These are phyloP conservation scores for Nycticryphes semicollaris DNA, from an alignment of 2,113 vertebrate species.

Conservation along the genomic window DNA sequence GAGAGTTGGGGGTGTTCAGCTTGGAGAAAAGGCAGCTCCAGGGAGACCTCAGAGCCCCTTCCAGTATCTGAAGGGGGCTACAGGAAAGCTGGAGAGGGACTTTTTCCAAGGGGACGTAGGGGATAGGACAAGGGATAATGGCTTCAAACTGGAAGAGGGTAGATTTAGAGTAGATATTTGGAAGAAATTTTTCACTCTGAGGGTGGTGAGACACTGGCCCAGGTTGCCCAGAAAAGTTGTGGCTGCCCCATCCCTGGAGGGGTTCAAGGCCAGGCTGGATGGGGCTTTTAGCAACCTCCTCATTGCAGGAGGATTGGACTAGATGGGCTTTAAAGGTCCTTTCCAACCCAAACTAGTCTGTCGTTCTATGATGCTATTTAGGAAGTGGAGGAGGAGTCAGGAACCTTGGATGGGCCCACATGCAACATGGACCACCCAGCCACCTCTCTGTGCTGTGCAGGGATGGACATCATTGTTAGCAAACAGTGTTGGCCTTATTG, in stretches of 20 bases:
- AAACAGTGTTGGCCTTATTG: not conserved
- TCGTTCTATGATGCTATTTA: not conserved
- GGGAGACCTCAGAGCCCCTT: not conserved
- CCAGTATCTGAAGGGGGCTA: not conserved
- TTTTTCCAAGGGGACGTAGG: not conserved
- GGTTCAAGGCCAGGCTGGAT: not conserved
- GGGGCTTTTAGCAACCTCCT: not conserved
- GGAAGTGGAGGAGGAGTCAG: not conserved
- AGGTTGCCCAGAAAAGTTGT: not conserved
- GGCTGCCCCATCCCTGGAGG: not conserved
- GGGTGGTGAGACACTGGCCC: not conserved
- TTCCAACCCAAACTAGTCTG: not conserved
- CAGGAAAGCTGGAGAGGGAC: not conserved
- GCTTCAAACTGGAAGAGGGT: not conserved
- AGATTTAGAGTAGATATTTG: not conserved
- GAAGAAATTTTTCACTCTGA: not conserved
- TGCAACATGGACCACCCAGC: fast-evolving
- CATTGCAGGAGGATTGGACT: not conserved
- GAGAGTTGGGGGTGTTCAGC: not conserved
- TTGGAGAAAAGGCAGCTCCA: not conserved
- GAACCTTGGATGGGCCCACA: fast-evolving
- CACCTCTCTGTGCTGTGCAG: fast-evolving
- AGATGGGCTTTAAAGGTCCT: not conserved
- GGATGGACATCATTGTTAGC: fast-evolving
- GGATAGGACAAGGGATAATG: not conserved